A percentile compares a stretch with the other conserved stretches of the same genome.
These are phyloP conservation scores for Euleptes europaea DNA, from an alignment of 2,113 vertebrate species.

Conservation along the genomic window DNA sequence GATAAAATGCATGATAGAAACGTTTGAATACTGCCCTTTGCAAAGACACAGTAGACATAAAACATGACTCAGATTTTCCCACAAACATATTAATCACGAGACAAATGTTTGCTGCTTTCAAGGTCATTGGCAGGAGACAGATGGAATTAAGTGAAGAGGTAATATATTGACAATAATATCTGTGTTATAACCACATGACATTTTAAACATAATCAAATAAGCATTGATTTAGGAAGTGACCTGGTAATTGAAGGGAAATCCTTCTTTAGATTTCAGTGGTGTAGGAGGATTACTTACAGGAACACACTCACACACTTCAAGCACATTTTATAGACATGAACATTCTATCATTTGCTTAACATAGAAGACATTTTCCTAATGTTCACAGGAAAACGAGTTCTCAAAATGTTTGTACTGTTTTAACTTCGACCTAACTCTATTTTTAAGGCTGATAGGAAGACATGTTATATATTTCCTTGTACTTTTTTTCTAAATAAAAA, in stretches of 20 bases:
- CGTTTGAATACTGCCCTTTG: neutral
- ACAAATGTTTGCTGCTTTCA: slow-evolving; percentile 40
- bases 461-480: neutral
- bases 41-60: slow-evolving; percentile 40
- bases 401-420: neutral
- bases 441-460: neutral
- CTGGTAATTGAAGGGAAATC: neutral
- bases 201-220: neutral
- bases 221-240: slow-evolving; percentile 3
- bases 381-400: neutral
- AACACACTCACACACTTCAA: neutral
- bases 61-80: slow-evolving; percentile 36
- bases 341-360: neutral
- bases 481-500: neutral
- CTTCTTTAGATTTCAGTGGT: neutral
- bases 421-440: neutral
- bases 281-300: neutral
- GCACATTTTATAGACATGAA: neutral
- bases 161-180: neutral
- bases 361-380: neutral
- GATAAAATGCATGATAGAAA: slow-evolving; percentile 32
- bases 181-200: neutral
- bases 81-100: slow-evolving; percentile 37
- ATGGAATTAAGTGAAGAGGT: slow-evolving; percentile 19
- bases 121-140: slow-evolving; percentile 31